phyloP scores from a whole-genome alignment of 2,888 invertebrate species.

The Drosophila longiperda region DNA sequence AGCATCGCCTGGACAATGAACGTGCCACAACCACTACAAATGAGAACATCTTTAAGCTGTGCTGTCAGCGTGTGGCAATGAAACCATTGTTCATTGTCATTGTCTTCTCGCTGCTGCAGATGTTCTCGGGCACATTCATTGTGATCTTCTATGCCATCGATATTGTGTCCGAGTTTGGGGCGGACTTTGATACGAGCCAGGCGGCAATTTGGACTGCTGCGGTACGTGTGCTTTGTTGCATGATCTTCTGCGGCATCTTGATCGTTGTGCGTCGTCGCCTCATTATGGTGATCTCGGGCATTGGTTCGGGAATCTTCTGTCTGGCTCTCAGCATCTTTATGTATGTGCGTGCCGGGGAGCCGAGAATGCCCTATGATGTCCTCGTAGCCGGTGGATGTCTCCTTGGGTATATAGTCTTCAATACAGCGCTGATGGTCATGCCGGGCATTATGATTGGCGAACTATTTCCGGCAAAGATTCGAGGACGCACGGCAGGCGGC shows the following conservation, averaged over 20 bases:
- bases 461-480: slow-evolving; percentile 89
- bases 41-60: slow-evolving; percentile 86
- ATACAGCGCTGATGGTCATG: slow-evolving; percentile 91
- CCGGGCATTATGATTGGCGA: slow-evolving; percentile 92
- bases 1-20: slow-evolving; percentile 87
- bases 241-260: slow-evolving; percentile 88
- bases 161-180: slow-evolving; percentile 87
- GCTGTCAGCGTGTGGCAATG: slow-evolving; percentile 87
- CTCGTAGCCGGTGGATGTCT: slow-evolving; percentile 85
- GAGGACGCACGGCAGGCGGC: slow-evolving; percentile 90
- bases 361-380: slow-evolving; percentile 75
- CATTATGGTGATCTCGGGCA: slow-evolving; percentile 88
- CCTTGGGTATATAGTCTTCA: slow-evolving; percentile 90
- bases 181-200: slow-evolving; percentile 85
- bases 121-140: slow-evolving; percentile 91
- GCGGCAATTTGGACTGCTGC: slow-evolving; percentile 90
- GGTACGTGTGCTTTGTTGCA: slow-evolving; percentile 88
- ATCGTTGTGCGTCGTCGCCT: slow-evolving; percentile 88
- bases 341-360: slow-evolving; percentile 81
- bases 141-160: slow-evolving; percentile 92
- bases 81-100: slow-evolving; percentile 91
- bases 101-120: slow-evolving; percentile 90
- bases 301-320: slow-evolving; percentile 89
- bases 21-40: slow-evolving; percentile 82
- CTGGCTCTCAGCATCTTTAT: slow-evolving; percentile 87